Conservation (phyloP, 2,113 vertebrate species). For the Rhinopithecus roxellana region DNA sequence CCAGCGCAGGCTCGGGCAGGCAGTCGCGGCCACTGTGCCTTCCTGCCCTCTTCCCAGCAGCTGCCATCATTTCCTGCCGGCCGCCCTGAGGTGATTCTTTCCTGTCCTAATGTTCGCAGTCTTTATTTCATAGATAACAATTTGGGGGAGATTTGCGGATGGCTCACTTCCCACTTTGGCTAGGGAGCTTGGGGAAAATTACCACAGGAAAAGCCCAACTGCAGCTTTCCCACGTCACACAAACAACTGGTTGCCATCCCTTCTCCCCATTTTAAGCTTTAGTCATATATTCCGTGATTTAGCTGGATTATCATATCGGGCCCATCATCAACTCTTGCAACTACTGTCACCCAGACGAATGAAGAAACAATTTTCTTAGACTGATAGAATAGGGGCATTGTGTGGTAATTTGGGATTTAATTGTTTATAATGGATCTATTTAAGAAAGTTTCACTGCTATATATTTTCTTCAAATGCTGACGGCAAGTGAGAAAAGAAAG, state of each 20-base stretch:
- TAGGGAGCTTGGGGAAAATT: constrained; percentile 55
- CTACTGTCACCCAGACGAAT: too few relatives aligned
- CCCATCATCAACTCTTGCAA: not conserved
- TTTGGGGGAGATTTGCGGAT: constrained; percentile 24
- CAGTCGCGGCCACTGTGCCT: not conserved
- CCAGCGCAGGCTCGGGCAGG: not conserved
- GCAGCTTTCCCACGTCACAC: not conserved
- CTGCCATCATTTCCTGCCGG: constrained; percentile 21
- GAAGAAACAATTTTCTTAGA: not conserved
- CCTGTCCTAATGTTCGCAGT: not conserved
- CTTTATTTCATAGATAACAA: not conserved
- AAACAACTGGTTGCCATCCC: not conserved
- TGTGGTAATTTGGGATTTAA: not conserved
- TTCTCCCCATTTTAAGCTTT: not conserved
- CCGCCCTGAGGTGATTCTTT: not conserved
- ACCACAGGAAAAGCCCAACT: not conserved
- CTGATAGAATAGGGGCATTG: not conserved
- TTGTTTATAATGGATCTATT: not conserved
- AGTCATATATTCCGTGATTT: not conserved
- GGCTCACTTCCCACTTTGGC: not conserved
- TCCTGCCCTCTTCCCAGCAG: not conserved
- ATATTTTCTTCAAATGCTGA: constrained; percentile 13
- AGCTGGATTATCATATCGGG: not conserved
- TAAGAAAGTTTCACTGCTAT: not conserved
- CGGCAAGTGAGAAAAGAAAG: not conserved